Percentiles rank a stretch among this genome's conserved stretches.
Conservation (phyloP, 2,888 invertebrate species). For the Nasonovia ribisnigri region DNA sequence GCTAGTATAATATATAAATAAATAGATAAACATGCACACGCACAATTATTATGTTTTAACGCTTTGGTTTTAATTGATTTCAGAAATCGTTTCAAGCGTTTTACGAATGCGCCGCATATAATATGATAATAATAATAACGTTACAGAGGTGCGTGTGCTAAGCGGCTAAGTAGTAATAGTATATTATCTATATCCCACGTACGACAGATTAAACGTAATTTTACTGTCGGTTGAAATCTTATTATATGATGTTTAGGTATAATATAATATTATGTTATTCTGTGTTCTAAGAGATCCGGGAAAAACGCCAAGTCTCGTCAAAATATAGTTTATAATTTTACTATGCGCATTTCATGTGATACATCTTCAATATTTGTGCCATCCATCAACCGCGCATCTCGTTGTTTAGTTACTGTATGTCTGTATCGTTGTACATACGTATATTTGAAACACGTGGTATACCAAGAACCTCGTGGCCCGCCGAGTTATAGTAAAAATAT, state of each 20-base stretch:
- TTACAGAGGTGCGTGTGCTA: neutral
- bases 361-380: neutral
- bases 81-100: neutral
- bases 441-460: neutral
- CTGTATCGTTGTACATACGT: neutral
- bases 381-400: neutral
- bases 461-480: neutral
- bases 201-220: neutral
- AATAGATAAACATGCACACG: neutral
- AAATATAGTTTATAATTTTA: neutral
- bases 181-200: neutral
- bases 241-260: neutral
- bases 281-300: neutral
- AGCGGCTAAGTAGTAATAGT: neutral
- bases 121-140: neutral
- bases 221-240: neutral
- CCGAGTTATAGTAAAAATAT: neutral
- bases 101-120: neutral
- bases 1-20: too few species aligned
- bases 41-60: constrained; percentile 1
- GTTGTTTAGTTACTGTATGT: neutral
- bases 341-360: neutral
- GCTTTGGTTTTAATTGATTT: constrained; percentile 2
- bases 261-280: neutral
- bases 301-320: neutral